Base-by-base conservation (phyloP, 2,888 invertebrate genomes). In the Ornithoptera priamus region DNA sequence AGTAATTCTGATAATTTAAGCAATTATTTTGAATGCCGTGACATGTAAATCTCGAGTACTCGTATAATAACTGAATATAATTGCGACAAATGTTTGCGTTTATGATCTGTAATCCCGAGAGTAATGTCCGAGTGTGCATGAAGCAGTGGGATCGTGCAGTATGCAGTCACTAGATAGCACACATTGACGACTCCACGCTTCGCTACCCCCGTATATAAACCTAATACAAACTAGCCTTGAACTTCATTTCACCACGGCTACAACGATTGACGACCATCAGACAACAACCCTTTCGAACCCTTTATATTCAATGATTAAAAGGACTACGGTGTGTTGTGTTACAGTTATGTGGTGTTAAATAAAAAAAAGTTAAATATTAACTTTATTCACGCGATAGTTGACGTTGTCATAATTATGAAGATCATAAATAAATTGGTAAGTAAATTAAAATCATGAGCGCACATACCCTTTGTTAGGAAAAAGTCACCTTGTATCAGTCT, bases 161-260 rank as follows among this genome's bases (percentile, higher is more conserved):
- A 50, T 75, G 77, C 76, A 77, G 68, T 73, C 76, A 78, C 74
- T 80, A 82, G 80, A 78, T 69, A 18, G 76, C 77, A 76, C 76
- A 88, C 88, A 78, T 62, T 12, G 65, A 73, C 78, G 75, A 8
- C 70, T 72, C 79, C 82, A 88, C 92, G 91, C 81, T 89, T 83
- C 87, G 85, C 88, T 82, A 91, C 90, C 90, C 92, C 83, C 84
- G 85, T 92, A 92, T 92, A 92, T 92, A 92, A 90, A 80, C 85
- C 78, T 81, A 77, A 74, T 72, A 75, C 81, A 75, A 75, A 81
- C 82, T 88, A 88, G 87, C 93, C 93, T 93, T 92, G 93, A 93
- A 93, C 93, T 91, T 90, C 92, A 93, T 84, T 92, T 83, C 87
- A 84, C 81, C 85, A 83, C 85, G 66, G 62, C 65, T 57, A 61